phyloP scores from a whole-genome alignment of 2,888 invertebrate genomes.

The Eupeodes latifasciatus region DNA sequence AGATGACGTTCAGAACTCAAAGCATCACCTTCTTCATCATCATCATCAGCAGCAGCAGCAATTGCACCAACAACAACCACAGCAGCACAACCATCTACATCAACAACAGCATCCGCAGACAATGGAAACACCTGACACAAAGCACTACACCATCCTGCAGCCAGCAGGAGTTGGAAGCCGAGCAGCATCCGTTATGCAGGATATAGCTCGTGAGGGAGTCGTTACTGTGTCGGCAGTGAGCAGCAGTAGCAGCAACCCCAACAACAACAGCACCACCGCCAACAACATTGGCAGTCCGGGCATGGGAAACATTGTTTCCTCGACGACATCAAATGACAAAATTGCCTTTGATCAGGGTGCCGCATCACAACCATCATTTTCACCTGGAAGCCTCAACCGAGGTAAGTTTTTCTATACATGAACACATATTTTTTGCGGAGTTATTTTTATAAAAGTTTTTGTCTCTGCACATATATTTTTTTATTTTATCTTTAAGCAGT shows the following conservation, averaged over 20 bases:
- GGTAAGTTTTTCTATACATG: slow-evolving; percentile 86
- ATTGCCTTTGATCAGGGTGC: slow-evolving; percentile 73
- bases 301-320: slow-evolving; percentile 85
- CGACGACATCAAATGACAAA: slow-evolving; percentile 74
- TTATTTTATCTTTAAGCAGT: slow-evolving; percentile 41
- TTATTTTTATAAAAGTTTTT: slow-evolving; percentile 58
- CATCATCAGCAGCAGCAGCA: slow-evolving; percentile 65
- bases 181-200: slow-evolving; percentile 92
- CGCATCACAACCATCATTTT: slow-evolving; percentile 86
- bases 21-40: slow-evolving; percentile 69
- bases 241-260: slow-evolving; percentile 72
- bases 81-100: slow-evolving; percentile 55
- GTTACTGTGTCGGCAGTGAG: slow-evolving; percentile 85
- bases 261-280: slow-evolving; percentile 82
- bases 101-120: slow-evolving; percentile 71
- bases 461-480: slow-evolving; percentile 51
- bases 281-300: slow-evolving; percentile 79
- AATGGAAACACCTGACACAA: slow-evolving; percentile 85
- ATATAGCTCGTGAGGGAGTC: slow-evolving; percentile 89
- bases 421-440: slow-evolving; percentile 1
- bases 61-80: slow-evolving; percentile 66
- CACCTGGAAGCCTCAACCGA: slow-evolving; percentile 91
- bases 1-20: slow-evolving; percentile 71
- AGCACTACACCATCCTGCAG: slow-evolving; percentile 94
- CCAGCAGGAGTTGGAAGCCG: slow-evolving; percentile 92